phyloP scores from a whole-genome alignment of 2,888 invertebrate species.

The Strigamia crassipes region DNA sequence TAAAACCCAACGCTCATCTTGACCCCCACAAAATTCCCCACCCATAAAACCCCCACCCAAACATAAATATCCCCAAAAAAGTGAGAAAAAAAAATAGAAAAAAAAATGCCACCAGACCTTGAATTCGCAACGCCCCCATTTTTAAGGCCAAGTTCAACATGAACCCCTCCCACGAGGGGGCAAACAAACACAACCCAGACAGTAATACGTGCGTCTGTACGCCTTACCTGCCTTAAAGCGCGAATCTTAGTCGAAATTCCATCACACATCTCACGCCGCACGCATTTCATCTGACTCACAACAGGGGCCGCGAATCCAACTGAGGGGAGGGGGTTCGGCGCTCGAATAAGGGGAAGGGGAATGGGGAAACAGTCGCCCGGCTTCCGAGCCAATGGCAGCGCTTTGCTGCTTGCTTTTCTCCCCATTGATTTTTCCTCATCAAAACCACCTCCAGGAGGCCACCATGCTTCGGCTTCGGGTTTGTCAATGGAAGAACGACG shows the following conservation, averaged over 20 bases:
- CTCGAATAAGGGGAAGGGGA: not conserved
- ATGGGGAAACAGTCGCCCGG: not conserved
- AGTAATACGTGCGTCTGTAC: not conserved
- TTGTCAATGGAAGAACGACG: not conserved
- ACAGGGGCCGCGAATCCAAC: not conserved
- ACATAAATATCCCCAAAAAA: not conserved
- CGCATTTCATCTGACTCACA: conserved; percentile 22
- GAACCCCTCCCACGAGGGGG: conserved; percentile 11
- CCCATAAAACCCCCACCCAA: not conserved
- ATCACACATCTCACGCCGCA: not conserved
- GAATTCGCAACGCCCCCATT: not conserved
- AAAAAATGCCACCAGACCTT: not conserved
- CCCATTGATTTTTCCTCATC: conserved; percentile 26
- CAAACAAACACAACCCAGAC: not conserved
- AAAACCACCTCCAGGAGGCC: conserved; percentile 26
- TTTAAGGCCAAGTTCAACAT: conserved; percentile 14
- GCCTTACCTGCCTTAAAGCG: not conserved
- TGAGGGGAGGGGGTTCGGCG: not conserved
- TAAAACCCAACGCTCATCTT: not conserved
- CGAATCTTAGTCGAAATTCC: not conserved
- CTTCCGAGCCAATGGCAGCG: conserved; percentile 6
- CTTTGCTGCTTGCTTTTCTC: not conserved
- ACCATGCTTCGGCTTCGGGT: not conserved
- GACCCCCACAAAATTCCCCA: not conserved
- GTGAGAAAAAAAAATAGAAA: not conserved